These are phyloP conservation scores for Coremacera marginata DNA, from an alignment of 2,888 invertebrate genomes.

Conservation along the genomic window DNA sequence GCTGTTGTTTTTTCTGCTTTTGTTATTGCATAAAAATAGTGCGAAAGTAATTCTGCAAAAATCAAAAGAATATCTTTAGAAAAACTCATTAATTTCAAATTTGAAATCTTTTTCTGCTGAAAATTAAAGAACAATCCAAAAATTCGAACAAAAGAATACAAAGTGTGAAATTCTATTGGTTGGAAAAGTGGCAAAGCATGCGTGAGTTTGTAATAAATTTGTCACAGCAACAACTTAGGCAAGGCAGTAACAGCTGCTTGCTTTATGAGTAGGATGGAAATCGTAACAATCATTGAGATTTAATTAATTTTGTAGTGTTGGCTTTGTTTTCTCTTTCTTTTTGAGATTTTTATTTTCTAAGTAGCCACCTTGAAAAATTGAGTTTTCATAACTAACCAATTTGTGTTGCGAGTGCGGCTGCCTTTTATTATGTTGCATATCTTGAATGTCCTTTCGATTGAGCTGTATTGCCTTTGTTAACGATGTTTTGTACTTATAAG, in stretches of 20 bases:
- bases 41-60: conserved; percentile 19
- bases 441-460: neutral
- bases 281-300: conserved; percentile 10
- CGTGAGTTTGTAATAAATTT: conserved; percentile 30
- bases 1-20: neutral
- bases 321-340: neutral
- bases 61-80: neutral
- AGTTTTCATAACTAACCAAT: conserved; percentile 23
- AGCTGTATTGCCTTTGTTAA: neutral
- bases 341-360: neutral
- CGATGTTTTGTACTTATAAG: neutral
- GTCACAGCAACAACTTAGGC: neutral
- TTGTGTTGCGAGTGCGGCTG: neutral
- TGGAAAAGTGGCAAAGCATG: conserved; percentile 16
- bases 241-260: neutral
- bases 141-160: neutral
- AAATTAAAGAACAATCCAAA: neutral
- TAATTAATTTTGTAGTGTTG: conserved; percentile 27
- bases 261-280: neutral
- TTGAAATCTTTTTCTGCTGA: neutral
- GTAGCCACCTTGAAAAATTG: conserved; percentile 28
- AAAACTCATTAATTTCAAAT: conserved; percentile 33
- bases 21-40: conserved; percentile 2
- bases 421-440: neutral
- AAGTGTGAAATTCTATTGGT: conserved; percentile 9